Percentiles rank a stretch among this genome's conserved stretches.
Evolutionary conservation across 2,888 invertebrate species (phyloP).

Genomic region (Drosophila siamana): DNA sequence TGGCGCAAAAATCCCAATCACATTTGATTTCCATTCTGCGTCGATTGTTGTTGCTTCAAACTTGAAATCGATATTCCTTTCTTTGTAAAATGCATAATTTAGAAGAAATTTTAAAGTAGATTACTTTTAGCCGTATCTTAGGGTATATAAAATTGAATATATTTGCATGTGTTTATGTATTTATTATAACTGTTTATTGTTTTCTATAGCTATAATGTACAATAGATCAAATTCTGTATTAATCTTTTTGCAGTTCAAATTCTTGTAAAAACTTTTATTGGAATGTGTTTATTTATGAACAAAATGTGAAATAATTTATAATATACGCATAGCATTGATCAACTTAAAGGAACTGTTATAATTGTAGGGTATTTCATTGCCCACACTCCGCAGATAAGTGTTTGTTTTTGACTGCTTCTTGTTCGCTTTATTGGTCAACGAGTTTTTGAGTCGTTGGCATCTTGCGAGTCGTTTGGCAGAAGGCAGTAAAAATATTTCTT

Average conservation of each 20-base stretch:
- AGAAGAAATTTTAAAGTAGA: background rate
- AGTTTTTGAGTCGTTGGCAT: constrained; percentile 60
- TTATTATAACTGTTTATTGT: too few species aligned
- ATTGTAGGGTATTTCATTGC: constrained; percentile 24
- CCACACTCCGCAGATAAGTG: rapidly evolving
- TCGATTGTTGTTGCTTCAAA: background rate
- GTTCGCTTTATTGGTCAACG: constrained; percentile 40
- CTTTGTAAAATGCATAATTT: background rate
- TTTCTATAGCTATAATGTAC: too few species aligned
- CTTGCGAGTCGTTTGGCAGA: constrained; percentile 43
- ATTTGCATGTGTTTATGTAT: too few species aligned
- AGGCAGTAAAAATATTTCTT: constrained; percentile 70
- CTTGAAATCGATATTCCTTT: background rate
- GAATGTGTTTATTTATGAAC: too few species aligned
- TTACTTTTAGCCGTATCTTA: background rate
- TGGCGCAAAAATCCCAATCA: constrained; percentile 34
- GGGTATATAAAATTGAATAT: too few species aligned
- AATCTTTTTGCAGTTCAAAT: too few species aligned
- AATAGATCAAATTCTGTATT: too few species aligned
- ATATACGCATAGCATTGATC: too few species aligned
- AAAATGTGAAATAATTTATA: too few species aligned
- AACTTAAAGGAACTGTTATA: too few species aligned
- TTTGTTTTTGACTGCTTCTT: constrained; percentile 6
- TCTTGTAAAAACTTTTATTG: too few species aligned
- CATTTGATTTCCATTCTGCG: constrained; percentile 31